Percentiles rank a stretch among this genome's conserved stretches.
Conservation (phyloP, 53 echinoderm and acorn worm species). For the Echinarachnius parma region DNA sequence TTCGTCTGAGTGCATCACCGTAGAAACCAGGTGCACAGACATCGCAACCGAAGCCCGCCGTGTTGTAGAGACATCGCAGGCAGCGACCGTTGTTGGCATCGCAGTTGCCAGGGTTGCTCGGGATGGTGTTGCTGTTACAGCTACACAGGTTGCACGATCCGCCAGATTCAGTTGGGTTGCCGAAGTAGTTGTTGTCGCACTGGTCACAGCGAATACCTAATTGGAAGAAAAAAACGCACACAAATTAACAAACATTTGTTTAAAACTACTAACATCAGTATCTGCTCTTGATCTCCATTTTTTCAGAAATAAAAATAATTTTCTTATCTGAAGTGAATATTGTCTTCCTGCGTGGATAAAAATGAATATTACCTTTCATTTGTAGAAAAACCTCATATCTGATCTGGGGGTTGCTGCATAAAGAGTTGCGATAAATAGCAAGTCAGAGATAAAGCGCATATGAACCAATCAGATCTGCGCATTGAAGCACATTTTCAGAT, state of each 20-base stretch:
- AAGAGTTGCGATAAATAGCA: no score
- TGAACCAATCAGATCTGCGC: no score
- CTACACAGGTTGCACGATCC: conserved; percentile 78
- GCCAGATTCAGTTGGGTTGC: conserved; percentile 71
- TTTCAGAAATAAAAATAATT: not conserved
- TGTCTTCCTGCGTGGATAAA: no score
- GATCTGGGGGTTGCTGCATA: no score
- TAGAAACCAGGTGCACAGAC: conserved; percentile 72
- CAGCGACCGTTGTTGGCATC: conserved; percentile 69
- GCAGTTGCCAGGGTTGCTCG: conserved; percentile 85
- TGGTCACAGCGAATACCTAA: conserved; percentile 89
- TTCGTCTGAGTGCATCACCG: conserved; percentile 76
- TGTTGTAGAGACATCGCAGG: conserved; percentile 76
- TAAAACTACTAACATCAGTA: not conserved
- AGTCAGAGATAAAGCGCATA: no score
- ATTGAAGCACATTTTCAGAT: no score
- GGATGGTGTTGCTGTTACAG: conserved; percentile 87
- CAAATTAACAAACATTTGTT: not conserved
- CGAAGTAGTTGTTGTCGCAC: conserved; percentile 97
- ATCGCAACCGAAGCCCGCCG: conserved; percentile 74
- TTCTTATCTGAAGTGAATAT: no score
- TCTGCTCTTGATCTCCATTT: not conserved
- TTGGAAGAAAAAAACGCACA: not conserved
- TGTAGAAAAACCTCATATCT: no score
- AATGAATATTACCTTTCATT: no score